Evolutionary conservation across 1,140 invertebrate species (phyloP), one percentile per base, ranked within the genome.

Genomic region (Sitophilus oryzae): DNA sequence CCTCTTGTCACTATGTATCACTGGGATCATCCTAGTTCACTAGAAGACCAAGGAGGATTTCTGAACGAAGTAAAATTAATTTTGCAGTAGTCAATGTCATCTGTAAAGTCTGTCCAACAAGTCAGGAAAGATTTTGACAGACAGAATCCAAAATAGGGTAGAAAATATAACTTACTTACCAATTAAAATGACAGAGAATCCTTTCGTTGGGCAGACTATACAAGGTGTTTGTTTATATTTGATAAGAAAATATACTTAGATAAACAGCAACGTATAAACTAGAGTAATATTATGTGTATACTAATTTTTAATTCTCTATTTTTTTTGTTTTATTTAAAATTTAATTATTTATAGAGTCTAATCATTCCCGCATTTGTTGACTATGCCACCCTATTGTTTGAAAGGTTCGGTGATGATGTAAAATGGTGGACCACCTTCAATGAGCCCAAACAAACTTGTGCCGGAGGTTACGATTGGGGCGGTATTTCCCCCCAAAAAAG

Each of bases 401-500:
- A 76, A 30, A 71, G 72, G 51, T 82, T 80, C 56, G 83, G 82
- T 0, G 76, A 80, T 65, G 74, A 77, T 56, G 80, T 84, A 0
- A 79, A 77, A 43, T 37, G 71, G 21, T 88, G 85, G 82, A 79
- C 82, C 1, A 88, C 86, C 0, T 78, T 88, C 52, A 88, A 88
- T 65, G 84, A 88, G 66, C 83, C 84, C 2, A 78, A 79, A 74
- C 79, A 82, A 53, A 75, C 79, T 3, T 84, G 82, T 18, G 36
- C 18, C 6, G 34, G 53, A 21, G 61, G 57, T 52, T 64, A 43
- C 54, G 66, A 45, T 22, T 37, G 3, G 19, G 56, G 35, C 16
- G 20, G 50, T 5, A 54, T 22, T 23, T 44, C 66, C 3, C 67
- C 70, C 3, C 61, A 35, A 45, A 43, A 65, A 11, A 63, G 52